Base-by-base conservation (phyloP, 2,888 invertebrate genomes). In the Tridacna gigas region DNA sequence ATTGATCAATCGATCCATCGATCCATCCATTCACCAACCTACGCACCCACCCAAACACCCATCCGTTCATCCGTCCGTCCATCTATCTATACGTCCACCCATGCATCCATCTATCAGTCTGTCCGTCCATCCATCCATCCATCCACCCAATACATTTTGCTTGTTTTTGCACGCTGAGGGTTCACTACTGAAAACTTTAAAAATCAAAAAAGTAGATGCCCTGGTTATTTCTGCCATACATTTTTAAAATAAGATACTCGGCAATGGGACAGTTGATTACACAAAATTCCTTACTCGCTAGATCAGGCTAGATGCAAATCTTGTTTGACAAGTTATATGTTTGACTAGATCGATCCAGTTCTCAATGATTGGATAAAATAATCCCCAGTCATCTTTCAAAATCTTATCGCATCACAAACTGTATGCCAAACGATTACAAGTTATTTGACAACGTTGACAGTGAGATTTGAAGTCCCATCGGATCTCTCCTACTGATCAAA, bases 271-370 rank as follows among this genome's bases (percentile, higher is more conserved):
- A 37, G 37, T 37, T 37, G 37, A 7, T 37, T 37, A 37, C 37
- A 37, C 37, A 37, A 37, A n/a, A 71, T 71, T 71, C 71, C 51
- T 25, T 48, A 18, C 51, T 71, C 71, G 13, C 71, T 51, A 71
- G 22, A 25, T 51, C 51, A 71, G 71, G 51, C 26, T 51, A 48
- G 71, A 71, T 51, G 71, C 22, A 71, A 71, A 71, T 48, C 71
- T 51, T 26, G 48, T 71, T 61, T 74, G 74, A 74, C 74, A 61
- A 60, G 61, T 45, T 61, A 74, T 61, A 61, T 60, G 37, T 74
- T 74, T 74, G 74, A 74, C 74, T 74, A 45, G 60, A 74, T 45
- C 60, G 26, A 56, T 28, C 74, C 18, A 20, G 26, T 73, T 9
- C 15, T 56, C 9, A 56, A 56, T 15, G 56, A 56, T 20, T 56